Base-by-base conservation (phyloP, 2,113 vertebrate species). In the Proteles cristata region DNA sequence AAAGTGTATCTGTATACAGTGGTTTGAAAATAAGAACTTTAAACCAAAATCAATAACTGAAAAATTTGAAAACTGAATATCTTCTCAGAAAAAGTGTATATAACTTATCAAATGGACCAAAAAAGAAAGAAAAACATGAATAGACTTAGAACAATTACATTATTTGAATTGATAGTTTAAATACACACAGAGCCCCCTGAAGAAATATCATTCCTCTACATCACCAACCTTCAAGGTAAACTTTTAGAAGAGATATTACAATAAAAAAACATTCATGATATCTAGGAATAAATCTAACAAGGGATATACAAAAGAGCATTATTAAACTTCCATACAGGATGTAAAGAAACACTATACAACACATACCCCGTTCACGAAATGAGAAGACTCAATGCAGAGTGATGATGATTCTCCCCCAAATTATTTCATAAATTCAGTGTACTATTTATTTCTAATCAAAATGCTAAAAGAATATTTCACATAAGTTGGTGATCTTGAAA, bases 281-380 rank as follows among this genome's bases (percentile, higher is more conserved):
- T 58, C 61, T 91, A 84, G 79, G 48, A 96, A 90, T 88, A 90
- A 93, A 94, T 91, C 86, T 90, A 96, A 93, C 45, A 61, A 93
- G 88, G 76, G 26, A 48, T 79, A 84, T 61, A 84, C 25, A 88
- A 87, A 26, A 45, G 68, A 96, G 69, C 80, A 53, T 83, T 89
- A 77, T n/a, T 90, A 93, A 88, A 68, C 58, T 80, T 87, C 93
- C 87, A 90, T 53, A 83, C 88, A 90, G 11, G 69, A 53, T 35
- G 61, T 90, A 97, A 92, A 92, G 83, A 92, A 94, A 77, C 94
- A 31, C 31, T 53, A 11, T 61, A 55, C n/a, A 83, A 61, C 58
- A 71, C 61, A 90, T 19, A 90, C 19, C 10, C 21, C 43, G 21
- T 79, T 93, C 45, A 43, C 15, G 43, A 79, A 83, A 55, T 65